Evolutionary conservation across 2,797 vertebrate species (phyloP), one percentile per base, ranked within the genome.

Genomic region (Paratrypauchen microcephalus): DNA sequence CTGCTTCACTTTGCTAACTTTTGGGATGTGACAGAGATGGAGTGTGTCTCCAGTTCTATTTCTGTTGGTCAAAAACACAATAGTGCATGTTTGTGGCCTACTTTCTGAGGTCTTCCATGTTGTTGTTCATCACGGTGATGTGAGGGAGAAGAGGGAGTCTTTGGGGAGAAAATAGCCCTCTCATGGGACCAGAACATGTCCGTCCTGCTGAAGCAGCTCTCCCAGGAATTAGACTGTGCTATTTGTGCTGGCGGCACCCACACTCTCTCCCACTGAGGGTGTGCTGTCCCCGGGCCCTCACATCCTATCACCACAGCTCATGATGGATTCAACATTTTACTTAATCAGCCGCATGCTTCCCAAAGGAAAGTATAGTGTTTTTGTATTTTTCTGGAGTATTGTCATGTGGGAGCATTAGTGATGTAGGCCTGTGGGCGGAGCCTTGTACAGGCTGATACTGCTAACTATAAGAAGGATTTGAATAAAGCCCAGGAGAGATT

Each of bases 61-160:
- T 69, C 56, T 77, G 67, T 79, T 79, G 64, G 21, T 66, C 59
- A 71, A 83, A 77, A 78, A 75, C 55, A 79, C 77, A 64, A 76
- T 74, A 69, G 72, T 83, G 74, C 65, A 73, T 68, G 76, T 82
- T 76, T 68, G 75, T 91, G 91, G 85, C 91, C 91, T 91, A 92
- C 84, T 91, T 92, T 92, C 74, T 62, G 75, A 5, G 48, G 67
- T 84, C 81, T 85, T 88, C 77, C 77, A 73, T 88, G 82, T 85
- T 91, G 88, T 89, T 90, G 87, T 92, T 92, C 90, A 91, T 88
- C 84, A 82, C 78, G 45, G 72, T 72, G 77, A 81, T 87, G 79
- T 76, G 77, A 55, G 82, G 77, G 78, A 87, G 83, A 76, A 45
- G 70, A 76, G 66, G 41, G 39, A 77, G 81, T 89, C 89, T 84